A percentile compares a stretch with the other conserved stretches of the same genome.
Evolutionary conservation across 2,113 vertebrate genomes (phyloP).

Genomic region (Pangasianodon gigas): DNA sequence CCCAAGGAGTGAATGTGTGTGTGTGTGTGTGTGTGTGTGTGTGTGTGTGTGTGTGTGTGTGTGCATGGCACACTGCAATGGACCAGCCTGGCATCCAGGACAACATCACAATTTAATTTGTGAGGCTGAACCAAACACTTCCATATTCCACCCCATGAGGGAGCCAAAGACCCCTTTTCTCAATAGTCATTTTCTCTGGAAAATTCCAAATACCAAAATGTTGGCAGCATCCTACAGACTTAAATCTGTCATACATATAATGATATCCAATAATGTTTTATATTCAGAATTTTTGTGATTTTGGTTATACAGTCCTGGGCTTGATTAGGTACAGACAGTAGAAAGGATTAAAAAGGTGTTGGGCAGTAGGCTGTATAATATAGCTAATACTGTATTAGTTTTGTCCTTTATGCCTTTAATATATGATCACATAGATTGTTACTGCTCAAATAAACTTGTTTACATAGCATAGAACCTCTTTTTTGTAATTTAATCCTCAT

Average conservation of each 20-base stretch:
- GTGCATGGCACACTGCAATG: neutral
- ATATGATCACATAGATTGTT: neutral
- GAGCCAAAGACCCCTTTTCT: neutral
- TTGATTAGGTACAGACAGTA: neutral
- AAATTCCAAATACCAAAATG: neutral
- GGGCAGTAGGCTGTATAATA: too few species aligned
- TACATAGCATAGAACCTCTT: neutral
- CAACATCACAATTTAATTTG: neutral
- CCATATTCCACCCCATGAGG: neutral
- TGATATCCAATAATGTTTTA: neutral
- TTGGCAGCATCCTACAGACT: neutral
- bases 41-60: too few species aligned
- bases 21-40: too few species aligned
- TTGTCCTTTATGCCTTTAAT: neutral
- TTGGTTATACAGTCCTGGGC: neutral
- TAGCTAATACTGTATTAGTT: neutral
- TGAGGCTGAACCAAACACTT: neutral
- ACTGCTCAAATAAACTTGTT: neutral
- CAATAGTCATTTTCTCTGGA: neutral
- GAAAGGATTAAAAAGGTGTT: neutral
- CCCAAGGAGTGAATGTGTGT: neutral
- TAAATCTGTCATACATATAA: neutral
- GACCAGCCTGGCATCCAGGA: neutral
- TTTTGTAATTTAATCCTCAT: conserved; percentile 9
- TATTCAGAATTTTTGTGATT: neutral